Evolutionary conservation across 2,113 vertebrate genomes (phyloP).

Genomic region (Crypturellus undulatus): DNA sequence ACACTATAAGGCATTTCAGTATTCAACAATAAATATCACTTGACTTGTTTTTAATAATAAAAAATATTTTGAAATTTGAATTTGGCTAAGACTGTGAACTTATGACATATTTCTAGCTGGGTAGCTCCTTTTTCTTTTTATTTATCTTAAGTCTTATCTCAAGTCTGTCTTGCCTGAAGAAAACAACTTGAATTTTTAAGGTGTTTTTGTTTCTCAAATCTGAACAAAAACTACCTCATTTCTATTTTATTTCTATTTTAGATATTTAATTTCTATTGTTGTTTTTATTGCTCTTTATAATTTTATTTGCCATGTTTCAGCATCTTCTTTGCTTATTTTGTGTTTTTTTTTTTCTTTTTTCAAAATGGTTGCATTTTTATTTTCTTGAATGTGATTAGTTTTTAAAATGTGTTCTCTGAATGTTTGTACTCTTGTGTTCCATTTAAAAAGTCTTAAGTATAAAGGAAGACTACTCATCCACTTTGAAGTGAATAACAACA

Average conservation of each 20-base stretch:
- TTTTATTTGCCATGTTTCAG: neutral
- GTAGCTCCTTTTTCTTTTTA: neutral
- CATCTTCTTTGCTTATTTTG: neutral
- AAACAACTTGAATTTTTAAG: neutral
- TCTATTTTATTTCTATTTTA: neutral
- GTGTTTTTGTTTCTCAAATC: neutral
- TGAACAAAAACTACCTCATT: neutral
- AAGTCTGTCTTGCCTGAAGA: neutral
- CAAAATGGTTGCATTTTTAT: neutral
- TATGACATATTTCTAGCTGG: neutral
- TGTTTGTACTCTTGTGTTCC: neutral
- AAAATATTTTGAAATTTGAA: neutral
- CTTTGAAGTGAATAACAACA: neutral
- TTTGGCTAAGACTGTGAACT: neutral
- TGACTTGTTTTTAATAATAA: neutral
- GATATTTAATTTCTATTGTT: neutral
- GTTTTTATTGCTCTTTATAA: neutral
- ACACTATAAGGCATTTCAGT: neutral
- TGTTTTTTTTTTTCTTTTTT: neutral
- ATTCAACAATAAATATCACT: neutral
- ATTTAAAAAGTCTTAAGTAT: neutral
- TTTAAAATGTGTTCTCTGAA: neutral
- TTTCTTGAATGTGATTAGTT: neutral
- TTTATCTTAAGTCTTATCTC: neutral
- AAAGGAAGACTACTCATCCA: neutral